Conservation (phyloP, 1,140 invertebrate genomes). For the Delia radicum region DNA sequence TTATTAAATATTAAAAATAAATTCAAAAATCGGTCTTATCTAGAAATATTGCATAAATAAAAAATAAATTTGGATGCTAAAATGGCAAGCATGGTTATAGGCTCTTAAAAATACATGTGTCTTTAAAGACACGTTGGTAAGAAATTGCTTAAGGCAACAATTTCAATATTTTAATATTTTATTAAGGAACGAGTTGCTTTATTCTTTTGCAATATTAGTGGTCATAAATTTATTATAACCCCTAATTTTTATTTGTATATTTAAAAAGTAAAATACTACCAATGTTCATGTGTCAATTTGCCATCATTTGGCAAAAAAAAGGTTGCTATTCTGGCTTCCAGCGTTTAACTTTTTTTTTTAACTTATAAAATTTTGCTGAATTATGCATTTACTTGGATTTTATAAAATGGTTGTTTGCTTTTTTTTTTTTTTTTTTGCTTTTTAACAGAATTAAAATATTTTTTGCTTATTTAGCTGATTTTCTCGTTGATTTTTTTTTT, state of each 20-base stretch:
- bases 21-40: no score
- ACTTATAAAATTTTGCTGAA: slow-evolving; percentile 9
- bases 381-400: slow-evolving; percentile 12
- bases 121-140: no score
- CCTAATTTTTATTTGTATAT: neutral
- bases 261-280: neutral
- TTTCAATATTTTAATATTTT: no score
- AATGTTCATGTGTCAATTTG: slow-evolving; percentile 17
- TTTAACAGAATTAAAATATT: slow-evolving; percentile 17
- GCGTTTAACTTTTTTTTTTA: neutral
- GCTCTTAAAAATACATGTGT: no score
- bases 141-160: no score
- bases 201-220: no score
- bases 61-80: no score
- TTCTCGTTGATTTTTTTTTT: neutral
- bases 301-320: slow-evolving; percentile 2
- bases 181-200: no score
- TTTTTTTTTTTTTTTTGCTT: slow-evolving; percentile 1
- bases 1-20: no score
- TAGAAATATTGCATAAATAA: no score
- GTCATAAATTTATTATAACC: no score
- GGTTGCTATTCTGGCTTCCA: neutral
- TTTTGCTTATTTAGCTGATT: slow-evolving; percentile 14
- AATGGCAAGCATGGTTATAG: no score
- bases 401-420: neutral